Percentiles rank a stretch among this genome's conserved stretches.
phyloP scores from a whole-genome alignment of 64 coral and sea anemone genomes.

The Montipora cactus region DNA sequence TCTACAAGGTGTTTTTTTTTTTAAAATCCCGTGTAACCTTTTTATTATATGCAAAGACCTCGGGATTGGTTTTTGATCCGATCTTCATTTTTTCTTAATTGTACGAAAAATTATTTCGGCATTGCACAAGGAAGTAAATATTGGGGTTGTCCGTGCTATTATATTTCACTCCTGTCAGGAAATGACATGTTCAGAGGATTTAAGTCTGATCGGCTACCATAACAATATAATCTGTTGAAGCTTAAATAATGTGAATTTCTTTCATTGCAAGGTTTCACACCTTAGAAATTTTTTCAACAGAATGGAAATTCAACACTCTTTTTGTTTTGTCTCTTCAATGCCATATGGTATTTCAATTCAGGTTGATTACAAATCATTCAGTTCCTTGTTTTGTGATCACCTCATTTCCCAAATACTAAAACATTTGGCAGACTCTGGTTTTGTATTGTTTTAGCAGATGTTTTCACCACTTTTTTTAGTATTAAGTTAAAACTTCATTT shows the following conservation, averaged over 20 bases:
- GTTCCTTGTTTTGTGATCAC: neutral
- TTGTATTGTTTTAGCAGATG: conserved; percentile 5
- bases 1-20: no score
- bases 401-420: neutral
- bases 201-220: neutral
- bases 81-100: no score
- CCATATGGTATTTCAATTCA: neutral
- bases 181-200: neutral
- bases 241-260: neutral
- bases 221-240: neutral
- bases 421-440: neutral
- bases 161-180: conserved; percentile 1
- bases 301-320: no score
- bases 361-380: neutral
- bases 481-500: neutral
- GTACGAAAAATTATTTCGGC: no score
- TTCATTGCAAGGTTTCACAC: neutral
- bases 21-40: neutral
- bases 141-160: neutral
- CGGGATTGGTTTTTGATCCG: no score
- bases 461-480: neutral
- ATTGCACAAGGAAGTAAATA: conserved; percentile 1
- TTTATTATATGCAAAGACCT: neutral
- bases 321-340: neutral
- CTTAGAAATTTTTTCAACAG: no score